Evolutionary conservation across 92 coral and sea anemone species (phyloP), one percentile per base, ranked within the genome.

Genomic region (Nematostella vectensis): DNA sequence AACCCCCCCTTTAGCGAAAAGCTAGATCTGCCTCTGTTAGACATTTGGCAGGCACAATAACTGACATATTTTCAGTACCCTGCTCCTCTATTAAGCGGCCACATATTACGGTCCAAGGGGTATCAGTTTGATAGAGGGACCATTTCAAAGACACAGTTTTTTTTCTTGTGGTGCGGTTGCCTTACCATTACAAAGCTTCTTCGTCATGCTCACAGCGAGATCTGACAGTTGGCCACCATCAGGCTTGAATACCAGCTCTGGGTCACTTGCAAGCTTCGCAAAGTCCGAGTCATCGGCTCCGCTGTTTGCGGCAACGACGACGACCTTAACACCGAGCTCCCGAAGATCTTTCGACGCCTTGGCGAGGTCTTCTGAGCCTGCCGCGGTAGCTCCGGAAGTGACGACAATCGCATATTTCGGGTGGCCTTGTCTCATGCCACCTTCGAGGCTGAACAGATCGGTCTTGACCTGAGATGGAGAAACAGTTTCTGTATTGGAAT

Each of bases 291-390:
- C 62, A 18, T 66, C 72, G 18, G 75, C 83, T 25, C 13, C 51
- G 13, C 72, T 49, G 18, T 31, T 80, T 23, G 75, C 61, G 11
- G 69, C 94, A 59, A 84, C 63, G 24, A 69, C 88, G 27, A 75
- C 75, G 29, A 72, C 49, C 13, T 59, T 70, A 1, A 84, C 94
- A 48, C 48, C 78, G 20, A 84, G 58, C 3, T 69, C 63, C 6
- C 64, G 27, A 13, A 84, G 71, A 4, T 52, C 72, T 52, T 84
- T 65, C 0, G 59, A 66, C 29, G 76, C 73, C 0, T 48, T 56
- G 10, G 39, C 65, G 3, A 65, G 54, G 25, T 43, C 50, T 2
- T 30, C 81, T 23, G 85, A 69, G 22, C 59, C 75, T 2, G 73
- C 24, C 0, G 83, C 58, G 23, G 87, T 49, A 16, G 50, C 71